A percentile compares a stretch with the other conserved stretches of the same genome.
phyloP scores from a whole-genome alignment of 2,888 invertebrate genomes.

The Brachypterus glaber region DNA sequence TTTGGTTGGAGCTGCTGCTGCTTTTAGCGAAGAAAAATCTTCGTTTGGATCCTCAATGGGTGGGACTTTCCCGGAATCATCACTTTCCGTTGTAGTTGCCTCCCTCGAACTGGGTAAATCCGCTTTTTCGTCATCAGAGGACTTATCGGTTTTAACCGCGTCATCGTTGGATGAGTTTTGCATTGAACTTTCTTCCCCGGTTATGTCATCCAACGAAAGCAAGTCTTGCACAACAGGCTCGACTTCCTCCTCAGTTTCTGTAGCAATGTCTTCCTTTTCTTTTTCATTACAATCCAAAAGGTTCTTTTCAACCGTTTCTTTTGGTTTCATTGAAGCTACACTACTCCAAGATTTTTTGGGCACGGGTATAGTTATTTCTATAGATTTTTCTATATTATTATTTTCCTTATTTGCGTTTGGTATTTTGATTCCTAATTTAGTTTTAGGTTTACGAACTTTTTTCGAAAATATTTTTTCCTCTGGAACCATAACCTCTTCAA shows the following conservation, averaged over 20 bases:
- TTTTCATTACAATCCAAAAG: slow-evolving; percentile 18
- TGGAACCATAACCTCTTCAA: slow-evolving; percentile 17
- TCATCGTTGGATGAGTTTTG: slow-evolving; percentile 26
- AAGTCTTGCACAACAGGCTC: slow-evolving; percentile 14
- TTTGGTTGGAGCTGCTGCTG: slow-evolving; percentile 27
- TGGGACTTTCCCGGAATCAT: slow-evolving; percentile 39
- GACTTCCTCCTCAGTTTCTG: slow-evolving; percentile 20
- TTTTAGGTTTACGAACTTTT: slow-evolving; percentile 36
- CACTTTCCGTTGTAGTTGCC: slow-evolving; percentile 51
- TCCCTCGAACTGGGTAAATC: slow-evolving; percentile 44
- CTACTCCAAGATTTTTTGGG: slow-evolving; percentile 48
- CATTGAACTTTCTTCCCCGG: slow-evolving; percentile 33
- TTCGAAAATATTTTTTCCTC: slow-evolving; percentile 25
- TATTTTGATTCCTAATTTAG: slow-evolving; percentile 38
- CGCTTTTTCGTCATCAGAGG: slow-evolving; percentile 49
- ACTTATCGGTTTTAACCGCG: slow-evolving; percentile 41
- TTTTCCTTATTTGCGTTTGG: slow-evolving; percentile 22
- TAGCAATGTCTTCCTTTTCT: slow-evolving; percentile 26
- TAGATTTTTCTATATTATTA: slow-evolving; percentile 18
- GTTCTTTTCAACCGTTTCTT: slow-evolving; percentile 14
- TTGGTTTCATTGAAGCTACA: slow-evolving; percentile 39
- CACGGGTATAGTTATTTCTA: slow-evolving; percentile 24
- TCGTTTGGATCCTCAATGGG: slow-evolving; percentile 33
- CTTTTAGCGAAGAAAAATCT: slow-evolving; percentile 30
- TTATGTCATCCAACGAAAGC: too few species aligned